Conservation (phyloP, 2,888 invertebrate species). For the Drosophila colorata region DNA sequence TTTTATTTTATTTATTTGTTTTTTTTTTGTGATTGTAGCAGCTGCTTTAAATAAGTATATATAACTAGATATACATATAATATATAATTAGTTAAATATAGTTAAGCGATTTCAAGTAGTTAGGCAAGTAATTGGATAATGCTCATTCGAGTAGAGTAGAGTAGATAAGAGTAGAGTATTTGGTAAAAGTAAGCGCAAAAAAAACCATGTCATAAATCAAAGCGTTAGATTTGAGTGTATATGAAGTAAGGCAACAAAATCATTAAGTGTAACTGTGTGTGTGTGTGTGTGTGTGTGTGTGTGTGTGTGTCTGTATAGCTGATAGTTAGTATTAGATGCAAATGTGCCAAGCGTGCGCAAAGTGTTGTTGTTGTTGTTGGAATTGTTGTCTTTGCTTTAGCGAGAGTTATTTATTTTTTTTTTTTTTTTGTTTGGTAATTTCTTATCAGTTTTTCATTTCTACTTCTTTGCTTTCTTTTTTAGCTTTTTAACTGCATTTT, state of each 20-base stretch:
- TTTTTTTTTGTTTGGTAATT: slow-evolving; percentile 13
- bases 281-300: slow-evolving; percentile 26
- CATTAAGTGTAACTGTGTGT: slow-evolving; percentile 18
- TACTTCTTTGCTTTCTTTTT: slow-evolving; percentile 42
- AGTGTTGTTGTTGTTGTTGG: slow-evolving; percentile 41
- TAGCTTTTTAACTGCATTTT: slow-evolving; percentile 58
- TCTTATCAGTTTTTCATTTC: slow-evolving; percentile 36
- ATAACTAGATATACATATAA: slow-evolving; percentile 30
- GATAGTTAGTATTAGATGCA: slow-evolving; percentile 54
- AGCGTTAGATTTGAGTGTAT: slow-evolving; percentile 44
- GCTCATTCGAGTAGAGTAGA: slow-evolving; percentile 64
- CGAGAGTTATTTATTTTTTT: slow-evolving; percentile 40
- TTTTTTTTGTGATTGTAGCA: slow-evolving; percentile 35
- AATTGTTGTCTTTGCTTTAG: slow-evolving; percentile 54
- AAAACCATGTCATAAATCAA: slow-evolving; percentile 55
- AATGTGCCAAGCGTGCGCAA: slow-evolving; percentile 78
- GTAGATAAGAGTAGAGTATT: slow-evolving; percentile 30
- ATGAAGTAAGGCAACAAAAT: slow-evolving; percentile 35
- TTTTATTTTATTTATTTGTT: neutral
- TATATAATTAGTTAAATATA: slow-evolving; percentile 59
- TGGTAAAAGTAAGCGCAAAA: slow-evolving; percentile 57
- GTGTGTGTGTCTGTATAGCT: slow-evolving; percentile 28
- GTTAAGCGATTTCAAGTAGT: slow-evolving; percentile 71
- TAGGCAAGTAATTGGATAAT: slow-evolving; percentile 65
- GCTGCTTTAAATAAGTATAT: slow-evolving; percentile 44